Base-by-base conservation (phyloP, 2,888 invertebrate genomes). In the Ferdinandea cuprea region DNA sequence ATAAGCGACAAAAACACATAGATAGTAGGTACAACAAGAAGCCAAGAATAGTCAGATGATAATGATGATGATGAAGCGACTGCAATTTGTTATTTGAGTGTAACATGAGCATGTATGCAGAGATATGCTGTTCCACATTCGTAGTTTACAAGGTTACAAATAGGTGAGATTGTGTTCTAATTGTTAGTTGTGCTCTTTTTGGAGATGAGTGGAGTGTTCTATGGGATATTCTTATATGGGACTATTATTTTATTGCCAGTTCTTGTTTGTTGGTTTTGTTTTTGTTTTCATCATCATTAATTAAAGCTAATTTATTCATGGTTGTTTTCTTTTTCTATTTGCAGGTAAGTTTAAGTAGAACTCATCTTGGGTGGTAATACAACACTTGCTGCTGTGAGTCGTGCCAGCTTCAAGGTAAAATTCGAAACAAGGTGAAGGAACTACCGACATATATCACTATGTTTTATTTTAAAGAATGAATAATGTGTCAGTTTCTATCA, bases 31-130 rank as follows among this genome's bases (percentile, higher is more conserved):
- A 44, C 35, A 19, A 61, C 19, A 40, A 42, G 54, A 44, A 11
- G 11, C 11, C 3, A 32, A 13, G 42, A 19, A 61, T 48, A 30
- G 32, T 42, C 1, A 28, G 32, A 37, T 1, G 17, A 30, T n/a
- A n/a, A n/a, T n/a, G 30, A 65, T 32, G 40, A 52, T 42, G 66
- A 63, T 44, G 42, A 32, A 63, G 71, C 42, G 71, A 71, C 25
- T 72, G 72, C 50, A 72, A 78, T 78, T 78, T 78, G 78, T 72
- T 72, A 40, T 56, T 59, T 46, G 79, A 73, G 66, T 72, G 79
- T 61, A 73, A 79, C 59, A 79, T 66, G 79, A 73, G 32, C 73
- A 44, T 9, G 11, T 3, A 19, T 19, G 9, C 9, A 9, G 11
- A 11, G n/a, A 5, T 44, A 54, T 66, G 69, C 32, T 80, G 80